These are phyloP conservation scores for Drosophila falleni DNA, from an alignment of 2,888 invertebrate genomes.

Conservation along the genomic window DNA sequence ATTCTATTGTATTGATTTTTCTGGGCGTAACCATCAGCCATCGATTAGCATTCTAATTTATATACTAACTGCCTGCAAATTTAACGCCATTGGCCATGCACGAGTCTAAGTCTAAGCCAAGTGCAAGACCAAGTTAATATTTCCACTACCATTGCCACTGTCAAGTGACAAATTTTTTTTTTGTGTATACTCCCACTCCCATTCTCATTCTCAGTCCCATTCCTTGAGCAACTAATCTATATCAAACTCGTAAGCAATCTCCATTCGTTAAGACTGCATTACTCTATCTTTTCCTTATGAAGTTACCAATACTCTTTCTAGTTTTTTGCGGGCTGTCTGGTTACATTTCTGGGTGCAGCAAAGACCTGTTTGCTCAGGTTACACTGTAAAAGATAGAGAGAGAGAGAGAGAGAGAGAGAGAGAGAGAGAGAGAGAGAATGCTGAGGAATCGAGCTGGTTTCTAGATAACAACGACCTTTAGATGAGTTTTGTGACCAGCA, in stretches of 20 bases:
- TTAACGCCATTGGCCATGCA: constrained; percentile 73
- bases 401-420: constrained; percentile 2
- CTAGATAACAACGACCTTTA: constrained; percentile 37
- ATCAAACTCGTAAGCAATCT: constrained; percentile 2
- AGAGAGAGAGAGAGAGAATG: not conserved
- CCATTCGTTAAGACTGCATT: not conserved
- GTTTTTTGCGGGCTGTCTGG: constrained; percentile 23
- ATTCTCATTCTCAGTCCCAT: not conserved
- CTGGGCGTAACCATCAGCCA: constrained; percentile 73
- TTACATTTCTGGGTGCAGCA: constrained; percentile 73
- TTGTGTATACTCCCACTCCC: constrained; percentile 2
- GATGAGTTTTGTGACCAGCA: constrained; percentile 15
- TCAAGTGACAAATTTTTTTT: constrained; percentile 45
- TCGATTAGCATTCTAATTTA: constrained; percentile 82
- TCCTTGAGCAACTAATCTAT: constrained; percentile 6
- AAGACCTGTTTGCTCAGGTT: constrained; percentile 37
- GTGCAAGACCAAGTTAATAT: constrained; percentile 61
- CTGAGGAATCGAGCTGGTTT: constrained; percentile 13
- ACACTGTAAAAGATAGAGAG: constrained; percentile 4
- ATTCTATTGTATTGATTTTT: constrained; percentile 60
- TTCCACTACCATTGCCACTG: constrained; percentile 27
- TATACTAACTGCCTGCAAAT: constrained; percentile 71
- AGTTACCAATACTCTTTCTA: constrained; percentile 24
- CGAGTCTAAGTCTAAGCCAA: constrained; percentile 50
- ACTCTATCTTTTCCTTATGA: constrained; percentile 1